These are phyloP conservation scores for Cephus pygmeus DNA, from an alignment of 2,888 invertebrate species.

Conservation along the genomic window DNA sequence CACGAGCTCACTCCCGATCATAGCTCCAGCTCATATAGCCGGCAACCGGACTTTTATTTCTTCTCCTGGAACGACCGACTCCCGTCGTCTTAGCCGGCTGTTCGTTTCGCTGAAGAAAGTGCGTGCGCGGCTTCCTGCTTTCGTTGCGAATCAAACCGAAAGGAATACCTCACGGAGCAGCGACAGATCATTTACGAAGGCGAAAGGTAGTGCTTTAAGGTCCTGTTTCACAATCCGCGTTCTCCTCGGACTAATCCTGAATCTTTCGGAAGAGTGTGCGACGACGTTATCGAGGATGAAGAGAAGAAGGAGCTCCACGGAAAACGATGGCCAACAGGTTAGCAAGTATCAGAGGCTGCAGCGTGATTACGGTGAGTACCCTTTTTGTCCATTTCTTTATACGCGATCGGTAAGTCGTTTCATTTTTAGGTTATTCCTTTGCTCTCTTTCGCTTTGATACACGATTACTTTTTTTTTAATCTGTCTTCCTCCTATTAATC, in stretches of 20 bases:
- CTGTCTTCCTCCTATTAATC: constrained; percentile 2
- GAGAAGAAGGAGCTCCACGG: constrained; percentile 36
- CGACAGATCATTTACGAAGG: background rate
- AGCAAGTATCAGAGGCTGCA: constrained; percentile 35
- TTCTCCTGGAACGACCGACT: constrained; percentile 18
- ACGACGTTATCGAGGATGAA: constrained; percentile 34
- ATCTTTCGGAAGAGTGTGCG: background rate
- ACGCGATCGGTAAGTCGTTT: background rate
- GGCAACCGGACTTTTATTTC: constrained; percentile 32
- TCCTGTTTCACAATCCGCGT: background rate
- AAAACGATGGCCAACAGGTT: constrained; percentile 27
- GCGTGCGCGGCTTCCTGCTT: background rate
- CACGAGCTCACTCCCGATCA: constrained; percentile 52
- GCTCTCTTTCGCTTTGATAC: constrained; percentile 9
- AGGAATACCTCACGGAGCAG: background rate
- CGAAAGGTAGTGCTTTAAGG: background rate
- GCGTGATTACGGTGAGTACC: constrained; percentile 45
- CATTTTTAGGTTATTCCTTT: constrained; percentile 2
- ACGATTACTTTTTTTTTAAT: constrained; percentile 1
- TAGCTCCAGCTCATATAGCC: constrained; percentile 39
- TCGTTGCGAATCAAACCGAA: background rate
- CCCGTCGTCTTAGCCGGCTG: constrained; percentile 12
- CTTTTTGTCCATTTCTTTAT: background rate
- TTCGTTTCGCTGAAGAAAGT: background rate
- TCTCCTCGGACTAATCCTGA: background rate